Evolutionary conservation across 2,888 invertebrate genomes (phyloP).

Genomic region (Zootermopsis nevadensis): DNA sequence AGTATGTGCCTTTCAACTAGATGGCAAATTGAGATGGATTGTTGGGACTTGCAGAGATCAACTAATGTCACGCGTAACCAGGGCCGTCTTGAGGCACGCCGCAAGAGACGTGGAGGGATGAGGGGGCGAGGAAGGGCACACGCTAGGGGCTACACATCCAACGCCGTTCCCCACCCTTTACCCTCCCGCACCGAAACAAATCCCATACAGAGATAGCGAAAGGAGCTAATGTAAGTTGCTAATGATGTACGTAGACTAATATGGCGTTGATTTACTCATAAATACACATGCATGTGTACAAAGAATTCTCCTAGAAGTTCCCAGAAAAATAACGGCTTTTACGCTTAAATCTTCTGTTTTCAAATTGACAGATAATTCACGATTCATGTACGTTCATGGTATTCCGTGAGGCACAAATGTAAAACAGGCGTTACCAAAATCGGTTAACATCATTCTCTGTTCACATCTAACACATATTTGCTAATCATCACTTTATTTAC

Average conservation of each 20-base stretch:
- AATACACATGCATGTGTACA: too few relatives aligned
- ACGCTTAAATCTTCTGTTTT: too few relatives aligned
- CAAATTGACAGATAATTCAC: too few relatives aligned
- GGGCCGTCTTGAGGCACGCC: conserved; percentile 15
- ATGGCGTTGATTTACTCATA: not conserved
- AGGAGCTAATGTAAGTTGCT: not conserved
- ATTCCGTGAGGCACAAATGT: too few relatives aligned
- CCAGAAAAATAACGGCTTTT: too few relatives aligned
- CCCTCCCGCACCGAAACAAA: not conserved
- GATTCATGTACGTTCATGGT: too few relatives aligned
- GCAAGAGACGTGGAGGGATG: not conserved
- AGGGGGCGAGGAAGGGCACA: not conserved
- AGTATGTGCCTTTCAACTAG: conserved; percentile 27
- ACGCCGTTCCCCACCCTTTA: not conserved
- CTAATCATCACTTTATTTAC: too few relatives aligned
- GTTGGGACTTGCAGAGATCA: conserved; percentile 43
- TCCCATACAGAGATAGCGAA: not conserved
- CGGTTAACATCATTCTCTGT: too few relatives aligned
- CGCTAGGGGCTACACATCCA: not conserved
- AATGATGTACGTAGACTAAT: not conserved
- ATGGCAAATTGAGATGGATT: conserved; percentile 48
- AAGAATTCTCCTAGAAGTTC: too few relatives aligned
- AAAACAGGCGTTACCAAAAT: too few relatives aligned
- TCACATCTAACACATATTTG: too few relatives aligned
- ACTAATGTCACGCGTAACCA: conserved; percentile 35